A percentile compares a stretch with the other conserved stretches of the same genome.
These are phyloP conservation scores for Nasonia oneida DNA, from an alignment of 2,888 invertebrate species.

Conservation along the genomic window DNA sequence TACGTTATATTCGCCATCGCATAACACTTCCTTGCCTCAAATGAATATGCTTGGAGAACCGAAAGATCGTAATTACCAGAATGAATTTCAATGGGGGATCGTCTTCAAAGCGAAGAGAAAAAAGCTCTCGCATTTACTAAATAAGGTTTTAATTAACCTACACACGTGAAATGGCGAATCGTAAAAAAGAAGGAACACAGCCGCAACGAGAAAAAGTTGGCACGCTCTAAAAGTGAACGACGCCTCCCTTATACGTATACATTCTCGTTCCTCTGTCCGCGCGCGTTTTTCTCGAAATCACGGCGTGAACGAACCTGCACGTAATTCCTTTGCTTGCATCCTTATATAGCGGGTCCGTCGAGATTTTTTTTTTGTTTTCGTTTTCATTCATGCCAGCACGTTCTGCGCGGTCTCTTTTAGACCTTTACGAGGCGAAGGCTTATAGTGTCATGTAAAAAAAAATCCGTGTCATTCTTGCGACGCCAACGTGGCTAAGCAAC, in stretches of 20 bases:
- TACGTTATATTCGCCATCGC: too few species aligned
- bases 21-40: too few species aligned
- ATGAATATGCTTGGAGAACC: not conserved
- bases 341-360: not conserved
- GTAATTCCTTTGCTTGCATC: not conserved
- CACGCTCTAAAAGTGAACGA: conserved; percentile 8
- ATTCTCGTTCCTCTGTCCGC: not conserved
- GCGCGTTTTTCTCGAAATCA: not conserved
- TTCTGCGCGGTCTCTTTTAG: not conserved
- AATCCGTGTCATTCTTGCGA: not conserved
- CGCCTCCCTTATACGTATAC: not conserved
- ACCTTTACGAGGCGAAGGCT: not conserved
- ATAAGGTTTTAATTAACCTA: conserved; percentile 32
- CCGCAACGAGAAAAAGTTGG: not conserved
- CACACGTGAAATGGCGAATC: not conserved
- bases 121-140: not conserved
- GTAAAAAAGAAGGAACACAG: not conserved
- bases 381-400: not conserved
- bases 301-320: not conserved
- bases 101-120: not conserved
- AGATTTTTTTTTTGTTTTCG: not conserved
- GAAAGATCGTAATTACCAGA: not conserved
- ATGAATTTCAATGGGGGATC: not conserved
- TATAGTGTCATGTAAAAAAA: not conserved
- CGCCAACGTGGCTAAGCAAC: not conserved